A percentile compares a stretch with the other conserved stretches of the same genome.
phyloP scores from a whole-genome alignment of 1,140 invertebrate species.

The Apocrypta bakeri region DNA sequence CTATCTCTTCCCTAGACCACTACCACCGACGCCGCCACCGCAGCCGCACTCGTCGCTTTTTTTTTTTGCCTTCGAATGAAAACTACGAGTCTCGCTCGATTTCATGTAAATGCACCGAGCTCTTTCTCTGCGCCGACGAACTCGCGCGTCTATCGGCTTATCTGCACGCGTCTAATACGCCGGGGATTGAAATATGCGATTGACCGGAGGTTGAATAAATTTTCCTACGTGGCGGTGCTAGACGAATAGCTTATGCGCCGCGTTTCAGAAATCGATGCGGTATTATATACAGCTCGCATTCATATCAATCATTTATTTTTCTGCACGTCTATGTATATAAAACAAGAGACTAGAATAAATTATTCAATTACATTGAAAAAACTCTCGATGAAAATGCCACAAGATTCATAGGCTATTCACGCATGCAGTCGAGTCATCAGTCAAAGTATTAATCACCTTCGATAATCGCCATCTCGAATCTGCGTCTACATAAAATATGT shows the following conservation, averaged over 20 bases:
- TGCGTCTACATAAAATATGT: too few relatives aligned
- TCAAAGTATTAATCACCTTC: too few relatives aligned
- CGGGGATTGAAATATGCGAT: not conserved
- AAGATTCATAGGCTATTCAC: too few relatives aligned
- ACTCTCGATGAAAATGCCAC: too few relatives aligned
- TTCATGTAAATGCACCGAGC: not conserved
- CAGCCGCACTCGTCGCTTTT: not conserved
- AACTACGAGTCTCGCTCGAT: slow-evolving; percentile 20
- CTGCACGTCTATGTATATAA: too few relatives aligned
- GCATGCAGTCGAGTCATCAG: too few relatives aligned
- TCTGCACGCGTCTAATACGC: not conserved
- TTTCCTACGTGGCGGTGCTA: not conserved
- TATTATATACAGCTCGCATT: not conserved
- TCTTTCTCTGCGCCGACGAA: not conserved
- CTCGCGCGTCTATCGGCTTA: not conserved
- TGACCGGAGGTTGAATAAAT: not conserved
- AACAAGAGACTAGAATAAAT: too few relatives aligned
- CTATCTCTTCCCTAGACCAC: not conserved
- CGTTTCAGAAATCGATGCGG: not conserved
- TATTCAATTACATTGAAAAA: too few relatives aligned
- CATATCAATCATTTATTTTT: too few relatives aligned
- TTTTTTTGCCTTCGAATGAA: not conserved
- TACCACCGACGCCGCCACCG: too few relatives aligned
- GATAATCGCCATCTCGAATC: too few relatives aligned
- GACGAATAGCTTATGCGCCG: not conserved